Evolutionary conservation across 1,140 invertebrate species (phyloP).

Genomic region (Lucilia cuprina): DNA sequence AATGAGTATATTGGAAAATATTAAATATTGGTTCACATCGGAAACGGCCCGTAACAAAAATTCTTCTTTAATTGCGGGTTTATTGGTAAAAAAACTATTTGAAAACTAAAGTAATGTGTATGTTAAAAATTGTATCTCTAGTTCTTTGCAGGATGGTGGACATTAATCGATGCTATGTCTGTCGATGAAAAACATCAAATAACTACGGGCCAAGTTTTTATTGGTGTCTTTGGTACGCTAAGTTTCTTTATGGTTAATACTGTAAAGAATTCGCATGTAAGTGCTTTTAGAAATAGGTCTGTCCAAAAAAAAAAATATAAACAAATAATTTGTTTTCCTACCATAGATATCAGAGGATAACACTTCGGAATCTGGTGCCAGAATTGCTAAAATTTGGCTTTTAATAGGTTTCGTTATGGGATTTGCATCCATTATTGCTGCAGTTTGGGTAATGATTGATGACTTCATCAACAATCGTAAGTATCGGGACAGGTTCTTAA

Average conservation of each 20-base stretch:
- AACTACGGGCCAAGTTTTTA: constrained; percentile 85
- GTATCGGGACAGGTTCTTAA: not conserved
- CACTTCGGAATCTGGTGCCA: constrained; percentile 69
- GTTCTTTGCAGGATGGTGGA: constrained; percentile 98
- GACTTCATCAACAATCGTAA: constrained; percentile 65
- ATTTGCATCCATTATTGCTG: constrained; percentile 93
- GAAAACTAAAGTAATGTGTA: not conserved
- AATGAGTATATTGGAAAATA: constrained; percentile 53
- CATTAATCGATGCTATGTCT: constrained; percentile 92
- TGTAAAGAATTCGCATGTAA: constrained; percentile 92
- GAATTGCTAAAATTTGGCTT: constrained; percentile 92
- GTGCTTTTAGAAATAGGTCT: not conserved
- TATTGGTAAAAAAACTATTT: constrained; percentile 71
- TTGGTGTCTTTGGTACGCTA: constrained; percentile 91
- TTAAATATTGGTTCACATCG: constrained; percentile 47
- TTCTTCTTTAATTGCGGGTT: constrained; percentile 82
- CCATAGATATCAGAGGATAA: constrained; percentile 56
- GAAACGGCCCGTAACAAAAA: constrained; percentile 83
- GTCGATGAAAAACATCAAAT: constrained; percentile 70
- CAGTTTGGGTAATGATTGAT: constrained; percentile 94
- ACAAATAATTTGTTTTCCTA: not conserved
- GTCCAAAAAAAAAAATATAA: not conserved
- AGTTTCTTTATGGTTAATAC: constrained; percentile 97
- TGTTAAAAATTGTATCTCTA: constrained; percentile 36
- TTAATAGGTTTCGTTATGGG: constrained; percentile 96